phyloP scores from a whole-genome alignment of 2,888 invertebrate species.

The Drosophila anceps region DNA sequence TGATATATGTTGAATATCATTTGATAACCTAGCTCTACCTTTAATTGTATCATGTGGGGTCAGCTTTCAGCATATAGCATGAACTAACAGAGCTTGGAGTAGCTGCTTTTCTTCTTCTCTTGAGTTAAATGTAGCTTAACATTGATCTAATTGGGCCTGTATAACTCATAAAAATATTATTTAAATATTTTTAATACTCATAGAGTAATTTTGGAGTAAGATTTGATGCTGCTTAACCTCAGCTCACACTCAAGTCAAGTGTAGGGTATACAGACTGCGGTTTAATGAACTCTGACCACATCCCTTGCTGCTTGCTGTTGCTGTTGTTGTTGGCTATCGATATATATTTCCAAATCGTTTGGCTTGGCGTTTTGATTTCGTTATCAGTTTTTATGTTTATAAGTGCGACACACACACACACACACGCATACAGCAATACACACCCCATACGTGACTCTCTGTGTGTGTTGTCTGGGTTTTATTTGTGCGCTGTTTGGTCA shows the following conservation, averaged over 20 bases:
- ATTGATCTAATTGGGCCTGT: too few relatives aligned
- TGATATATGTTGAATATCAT: too few relatives aligned
- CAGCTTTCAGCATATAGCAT: too few relatives aligned
- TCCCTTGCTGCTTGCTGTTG: slow-evolving; percentile 1
- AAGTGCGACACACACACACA: slow-evolving; percentile 63
- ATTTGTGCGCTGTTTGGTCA: slow-evolving; percentile 79
- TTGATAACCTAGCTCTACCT: too few relatives aligned
- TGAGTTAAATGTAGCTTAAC: too few relatives aligned
- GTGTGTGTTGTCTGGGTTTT: slow-evolving; percentile 61
- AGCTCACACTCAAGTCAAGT: background rate
- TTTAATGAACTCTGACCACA: background rate
- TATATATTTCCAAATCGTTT: slow-evolving; percentile 76
- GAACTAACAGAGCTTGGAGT: too few relatives aligned
- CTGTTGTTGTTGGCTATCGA: slow-evolving; percentile 41
- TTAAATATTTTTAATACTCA: too few relatives aligned
- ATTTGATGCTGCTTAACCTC: too few relatives aligned
- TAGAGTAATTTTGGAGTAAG: too few relatives aligned
- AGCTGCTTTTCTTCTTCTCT: too few relatives aligned
- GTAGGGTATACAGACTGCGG: slow-evolving; percentile 9
- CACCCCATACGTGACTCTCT: slow-evolving; percentile 26
- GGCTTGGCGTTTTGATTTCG: slow-evolving; percentile 81
- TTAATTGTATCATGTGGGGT: too few relatives aligned
- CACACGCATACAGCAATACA: slow-evolving; percentile 44
- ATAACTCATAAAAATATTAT: too few relatives aligned
- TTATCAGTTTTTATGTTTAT: slow-evolving; percentile 81